Base-by-base conservation (phyloP, 1,140 invertebrate genomes). In the Meloidogyne chitwoodi region DNA sequence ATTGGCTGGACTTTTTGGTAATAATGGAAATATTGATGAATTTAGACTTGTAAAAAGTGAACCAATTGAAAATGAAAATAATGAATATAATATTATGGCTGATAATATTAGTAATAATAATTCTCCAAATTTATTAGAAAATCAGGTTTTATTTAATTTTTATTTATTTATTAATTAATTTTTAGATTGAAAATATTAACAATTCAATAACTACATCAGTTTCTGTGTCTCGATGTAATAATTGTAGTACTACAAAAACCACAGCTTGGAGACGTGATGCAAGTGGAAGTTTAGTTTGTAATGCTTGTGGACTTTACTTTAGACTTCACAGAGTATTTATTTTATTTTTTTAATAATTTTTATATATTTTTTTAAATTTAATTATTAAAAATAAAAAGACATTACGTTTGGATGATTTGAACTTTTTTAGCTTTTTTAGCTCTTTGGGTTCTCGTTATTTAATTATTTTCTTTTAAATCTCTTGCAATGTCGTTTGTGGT, bases 211-310 rank as follows among this genome's bases (percentile, higher is more conserved):
- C 68, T 0, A 27, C 44, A 3, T 44, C 63, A 4, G 26, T 34
- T 24, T 80, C 77, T 8, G 77, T 79, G 24, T 68, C 84, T 2
- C 75, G 81, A 27, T 85, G 84, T 65, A 80, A 74, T 62, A 86
- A 86, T 64, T 86, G 85, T 74, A 69, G 69, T 12, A 86, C 85
- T 24, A 87, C 80, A n/a, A 87, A 87, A 70, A 86, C 85, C 19
- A 86, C 85, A 2, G 85, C 85, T 19, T 86, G 85, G 85, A 62
- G 85, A 70, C 77, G 85, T 4, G 85, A 87, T 69, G 61, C 80
- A 29, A 29, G 29, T 24, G 68, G 77, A 38, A 77, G 77, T 66
- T 74, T 86, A 34, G 85, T 86, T 12, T 86, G 85, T 70, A 86
- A 86, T 67, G 86, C 86, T 0, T 86, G 85, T 66, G 85, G 85